Conservation (phyloP, 2,797 vertebrate species). For the Eulemur mongoz region DNA sequence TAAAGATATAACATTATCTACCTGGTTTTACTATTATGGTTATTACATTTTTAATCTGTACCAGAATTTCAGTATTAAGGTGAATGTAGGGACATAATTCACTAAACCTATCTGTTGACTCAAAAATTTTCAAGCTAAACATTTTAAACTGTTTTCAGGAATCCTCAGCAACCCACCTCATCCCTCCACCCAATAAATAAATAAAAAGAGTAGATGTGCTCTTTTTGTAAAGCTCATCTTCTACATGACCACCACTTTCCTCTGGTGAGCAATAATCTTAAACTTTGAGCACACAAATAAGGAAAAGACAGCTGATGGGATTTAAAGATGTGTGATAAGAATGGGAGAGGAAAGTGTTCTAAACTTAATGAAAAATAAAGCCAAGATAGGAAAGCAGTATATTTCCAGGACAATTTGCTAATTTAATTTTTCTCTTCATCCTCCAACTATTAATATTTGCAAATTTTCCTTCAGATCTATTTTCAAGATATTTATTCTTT, state of each 20-base stretch:
- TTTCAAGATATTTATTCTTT: slow-evolving; percentile 12
- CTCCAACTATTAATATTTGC: neutral
- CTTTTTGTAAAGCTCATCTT: neutral
- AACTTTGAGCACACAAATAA: neutral
- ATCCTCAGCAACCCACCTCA: neutral
- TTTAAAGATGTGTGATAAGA: neutral
- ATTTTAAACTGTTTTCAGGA: neutral
- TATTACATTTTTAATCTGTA: slow-evolving; percentile 17
- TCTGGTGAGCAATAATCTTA: neutral
- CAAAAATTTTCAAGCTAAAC: neutral
- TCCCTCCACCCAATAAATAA: neutral
- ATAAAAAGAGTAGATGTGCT: neutral
- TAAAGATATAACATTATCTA: slow-evolving; percentile 8
- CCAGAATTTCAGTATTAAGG: neutral
- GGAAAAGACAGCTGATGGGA: neutral
- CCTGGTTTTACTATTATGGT: neutral
- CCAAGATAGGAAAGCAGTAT: neutral
- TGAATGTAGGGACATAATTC: neutral
- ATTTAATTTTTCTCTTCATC: neutral
- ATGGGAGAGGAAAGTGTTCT: neutral
- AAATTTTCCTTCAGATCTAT: neutral
- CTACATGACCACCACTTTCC: neutral
- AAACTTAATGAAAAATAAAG: slow-evolving; percentile 1
- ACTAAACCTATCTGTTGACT: neutral
- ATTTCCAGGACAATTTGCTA: neutral